These are phyloP conservation scores for Rhea pennata DNA, from an alignment of 2,113 vertebrate genomes.

Conservation along the genomic window DNA sequence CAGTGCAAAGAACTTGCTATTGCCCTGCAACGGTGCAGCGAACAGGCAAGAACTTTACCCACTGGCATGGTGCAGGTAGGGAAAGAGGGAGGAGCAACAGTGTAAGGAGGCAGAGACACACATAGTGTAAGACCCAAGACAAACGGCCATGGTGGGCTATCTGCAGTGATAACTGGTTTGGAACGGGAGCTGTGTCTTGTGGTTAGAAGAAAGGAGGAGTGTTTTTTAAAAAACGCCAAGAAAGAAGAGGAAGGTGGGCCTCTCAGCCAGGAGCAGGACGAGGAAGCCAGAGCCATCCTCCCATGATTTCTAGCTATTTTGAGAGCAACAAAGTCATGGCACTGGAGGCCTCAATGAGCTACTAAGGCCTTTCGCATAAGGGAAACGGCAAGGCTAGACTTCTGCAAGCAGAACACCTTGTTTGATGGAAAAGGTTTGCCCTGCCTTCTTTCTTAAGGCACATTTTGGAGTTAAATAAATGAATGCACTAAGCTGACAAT, in stretches of 20 bases:
- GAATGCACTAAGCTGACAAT: neutral
- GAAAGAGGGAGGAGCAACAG: neutral
- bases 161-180: no score
- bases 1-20: neutral
- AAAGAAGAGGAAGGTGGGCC: neutral
- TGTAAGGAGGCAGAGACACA: neutral
- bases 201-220: no score
- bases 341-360: neutral
- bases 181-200: neutral
- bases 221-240: neutral
- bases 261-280: neutral
- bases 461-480: neutral
- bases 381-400: neutral
- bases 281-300: neutral
- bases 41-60: neutral
- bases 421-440: neutral
- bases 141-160: no score
- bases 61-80: neutral
- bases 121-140: no score
- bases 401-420: neutral
- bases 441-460: neutral
- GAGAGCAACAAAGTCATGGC: neutral
- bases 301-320: neutral
- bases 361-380: neutral
- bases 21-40: neutral